Conservation (phyloP, 2,888 invertebrate genomes). For the Nowickia ferox region DNA sequence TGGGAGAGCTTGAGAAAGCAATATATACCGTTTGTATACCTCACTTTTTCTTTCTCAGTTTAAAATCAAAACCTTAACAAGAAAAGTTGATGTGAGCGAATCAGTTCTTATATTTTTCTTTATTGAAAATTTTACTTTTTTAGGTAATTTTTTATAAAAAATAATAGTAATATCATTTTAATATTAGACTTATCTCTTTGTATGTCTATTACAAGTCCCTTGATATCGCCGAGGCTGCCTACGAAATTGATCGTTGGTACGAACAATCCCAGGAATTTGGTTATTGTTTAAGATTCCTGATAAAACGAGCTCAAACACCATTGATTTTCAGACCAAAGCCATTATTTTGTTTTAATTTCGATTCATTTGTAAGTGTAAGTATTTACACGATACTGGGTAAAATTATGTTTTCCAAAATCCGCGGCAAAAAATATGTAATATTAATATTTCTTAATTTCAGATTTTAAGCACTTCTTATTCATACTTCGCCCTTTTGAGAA, state of each 20-base stretch:
- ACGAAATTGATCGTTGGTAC: slow-evolving; percentile 77
- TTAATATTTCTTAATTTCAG: slow-evolving; percentile 70
- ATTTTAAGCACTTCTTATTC: slow-evolving; percentile 75
- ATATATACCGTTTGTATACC: too few relatives aligned
- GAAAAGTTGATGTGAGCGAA: too few relatives aligned
- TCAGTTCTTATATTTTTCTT: not conserved
- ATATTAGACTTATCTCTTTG: not conserved
- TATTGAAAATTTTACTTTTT: not conserved
- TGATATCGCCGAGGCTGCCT: slow-evolving; percentile 78
- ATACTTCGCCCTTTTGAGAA: slow-evolving; percentile 75
- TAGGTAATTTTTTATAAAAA: too few relatives aligned
- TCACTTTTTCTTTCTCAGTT: too few relatives aligned
- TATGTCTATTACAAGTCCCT: slow-evolving; percentile 75
- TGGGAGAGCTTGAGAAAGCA: too few relatives aligned
- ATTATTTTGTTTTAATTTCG: slow-evolving; percentile 77
- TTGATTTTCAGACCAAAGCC: slow-evolving; percentile 77
- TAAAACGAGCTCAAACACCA: slow-evolving; percentile 78
- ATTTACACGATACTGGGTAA: not conserved
- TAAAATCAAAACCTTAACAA: too few relatives aligned
- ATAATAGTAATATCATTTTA: too few relatives aligned
- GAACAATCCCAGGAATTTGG: slow-evolving; percentile 73
- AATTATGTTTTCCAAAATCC: too few relatives aligned
- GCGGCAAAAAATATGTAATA: not conserved
- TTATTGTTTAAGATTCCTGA: slow-evolving; percentile 77
- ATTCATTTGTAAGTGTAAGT: slow-evolving; percentile 78